Evolutionary conservation across 2,113 vertebrate genomes (phyloP).

Genomic region (Pachypanchax playfairii): DNA sequence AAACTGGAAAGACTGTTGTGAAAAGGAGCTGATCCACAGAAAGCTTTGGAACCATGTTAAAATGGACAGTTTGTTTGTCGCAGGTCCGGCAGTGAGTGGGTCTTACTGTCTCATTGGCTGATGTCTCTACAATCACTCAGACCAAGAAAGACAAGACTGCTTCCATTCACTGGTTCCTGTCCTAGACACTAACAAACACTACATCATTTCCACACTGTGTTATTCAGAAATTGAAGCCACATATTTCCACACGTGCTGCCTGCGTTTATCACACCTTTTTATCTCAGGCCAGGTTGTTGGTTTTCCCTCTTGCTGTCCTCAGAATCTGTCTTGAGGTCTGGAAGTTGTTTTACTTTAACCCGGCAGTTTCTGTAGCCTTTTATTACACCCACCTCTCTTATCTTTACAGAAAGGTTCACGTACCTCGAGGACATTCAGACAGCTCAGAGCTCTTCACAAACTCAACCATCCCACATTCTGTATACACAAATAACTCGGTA

Average conservation of each 20-base stretch:
- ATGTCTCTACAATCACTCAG: constrained; percentile 35
- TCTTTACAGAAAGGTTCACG: constrained; percentile 19
- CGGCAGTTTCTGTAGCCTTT: constrained; percentile 9
- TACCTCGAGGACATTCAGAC: constrained; percentile 27
- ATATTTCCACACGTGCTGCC: background rate
- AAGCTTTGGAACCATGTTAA: no score
- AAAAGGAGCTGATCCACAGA: no score
- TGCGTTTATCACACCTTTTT: constrained; percentile 2
- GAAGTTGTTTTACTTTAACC: constrained; percentile 18
- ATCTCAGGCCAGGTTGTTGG: constrained; percentile 24
- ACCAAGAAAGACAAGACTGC: constrained; percentile 28
- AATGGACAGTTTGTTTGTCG: background rate
- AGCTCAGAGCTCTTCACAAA: constrained; percentile 16
- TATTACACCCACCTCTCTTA: constrained; percentile 32
- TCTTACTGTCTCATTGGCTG: constrained; percentile 32
- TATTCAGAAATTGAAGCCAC: no score
- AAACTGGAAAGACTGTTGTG: no score
- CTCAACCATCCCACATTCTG: constrained; percentile 16
- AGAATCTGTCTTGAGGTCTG: constrained; percentile 41
- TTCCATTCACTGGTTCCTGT: background rate
- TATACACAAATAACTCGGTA: constrained; percentile 33
- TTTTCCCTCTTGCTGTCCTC: constrained; percentile 24
- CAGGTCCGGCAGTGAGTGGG: constrained; percentile 46
- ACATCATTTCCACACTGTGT: background rate
- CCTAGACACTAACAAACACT: constrained; percentile 21